Conservation (phyloP, 2,888 invertebrate species). For the Anthophora plumipes region DNA sequence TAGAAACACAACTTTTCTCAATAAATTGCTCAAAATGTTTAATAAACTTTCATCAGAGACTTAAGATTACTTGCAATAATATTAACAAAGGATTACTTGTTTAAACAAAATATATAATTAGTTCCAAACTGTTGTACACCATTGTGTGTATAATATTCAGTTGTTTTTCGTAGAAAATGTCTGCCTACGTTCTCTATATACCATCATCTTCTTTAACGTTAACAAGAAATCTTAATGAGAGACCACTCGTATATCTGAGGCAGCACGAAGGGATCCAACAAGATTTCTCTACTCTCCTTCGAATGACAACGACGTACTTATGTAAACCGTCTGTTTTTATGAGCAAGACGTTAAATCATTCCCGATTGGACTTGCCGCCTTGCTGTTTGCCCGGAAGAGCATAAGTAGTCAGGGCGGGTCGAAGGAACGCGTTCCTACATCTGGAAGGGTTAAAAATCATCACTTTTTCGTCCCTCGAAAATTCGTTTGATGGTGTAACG, state of each 20-base stretch:
- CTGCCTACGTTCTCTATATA: not conserved
- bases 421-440: slow-evolving; percentile 61
- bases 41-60: too few relatives aligned
- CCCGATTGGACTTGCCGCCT: slow-evolving; percentile 64
- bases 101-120: too few relatives aligned
- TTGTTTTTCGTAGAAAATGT: not conserved
- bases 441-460: slow-evolving; percentile 74
- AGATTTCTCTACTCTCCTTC: slow-evolving; percentile 64
- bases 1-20: too few relatives aligned
- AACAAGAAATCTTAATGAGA: slow-evolving; percentile 72
- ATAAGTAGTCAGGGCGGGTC: slow-evolving; percentile 71
- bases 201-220: slow-evolving; percentile 42
- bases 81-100: too few relatives aligned
- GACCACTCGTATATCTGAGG: slow-evolving; percentile 60
- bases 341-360: slow-evolving; percentile 76
- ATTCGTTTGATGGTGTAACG: slow-evolving; percentile 23
- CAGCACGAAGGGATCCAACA: slow-evolving; percentile 57
- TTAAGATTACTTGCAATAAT: too few relatives aligned
- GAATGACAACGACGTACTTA: slow-evolving; percentile 77
- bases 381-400: slow-evolving; percentile 74
- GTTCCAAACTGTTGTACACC: too few relatives aligned
- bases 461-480: slow-evolving; percentile 52
- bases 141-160: too few relatives aligned
- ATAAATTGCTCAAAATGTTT: too few relatives aligned
- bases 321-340: slow-evolving; percentile 77